Percentiles rank a stretch among this genome's conserved stretches.
phyloP scores from a whole-genome alignment of 2,113 vertebrate species.

The Corvus cornix region DNA sequence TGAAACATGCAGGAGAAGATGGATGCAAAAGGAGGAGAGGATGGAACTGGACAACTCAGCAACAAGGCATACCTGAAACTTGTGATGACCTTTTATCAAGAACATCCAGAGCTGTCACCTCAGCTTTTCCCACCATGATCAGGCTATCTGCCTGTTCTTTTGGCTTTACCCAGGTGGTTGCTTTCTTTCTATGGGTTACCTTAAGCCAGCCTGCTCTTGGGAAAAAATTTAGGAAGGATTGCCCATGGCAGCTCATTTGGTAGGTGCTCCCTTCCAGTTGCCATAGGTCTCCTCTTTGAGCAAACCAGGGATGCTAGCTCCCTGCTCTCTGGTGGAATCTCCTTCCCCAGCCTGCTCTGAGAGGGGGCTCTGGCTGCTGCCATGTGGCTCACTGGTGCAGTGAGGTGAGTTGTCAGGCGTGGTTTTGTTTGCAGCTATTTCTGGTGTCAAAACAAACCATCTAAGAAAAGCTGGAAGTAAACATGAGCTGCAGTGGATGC shows the following conservation, averaged over 20 bases:
- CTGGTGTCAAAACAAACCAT: not conserved
- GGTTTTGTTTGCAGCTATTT: not conserved
- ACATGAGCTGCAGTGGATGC: not conserved
- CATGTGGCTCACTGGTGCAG: not conserved
- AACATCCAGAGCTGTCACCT: not conserved
- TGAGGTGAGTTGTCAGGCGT: not conserved
- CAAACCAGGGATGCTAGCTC: not conserved
- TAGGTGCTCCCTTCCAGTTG: not conserved
- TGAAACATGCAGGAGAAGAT: not conserved
- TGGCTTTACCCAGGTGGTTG: not conserved
- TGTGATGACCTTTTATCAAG: not conserved
- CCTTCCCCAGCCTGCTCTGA: not conserved
- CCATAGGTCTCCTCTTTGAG: not conserved
- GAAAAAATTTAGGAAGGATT: not conserved
- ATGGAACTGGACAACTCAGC: not conserved
- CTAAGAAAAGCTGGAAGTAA: not conserved
- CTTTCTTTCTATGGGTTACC: not conserved
- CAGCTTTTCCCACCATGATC: not conserved
- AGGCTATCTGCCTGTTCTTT: not conserved
- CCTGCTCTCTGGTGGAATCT: fast-evolving
- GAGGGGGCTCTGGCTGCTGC: not conserved
- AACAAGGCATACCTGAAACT: not conserved
- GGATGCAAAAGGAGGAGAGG: not conserved
- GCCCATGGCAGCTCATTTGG: not conserved
- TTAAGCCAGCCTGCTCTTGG: not conserved